Evolutionary conservation across 2,888 invertebrate species (phyloP), one percentile per base, ranked within the genome.

Genomic region (Clanis bilineata): DNA sequence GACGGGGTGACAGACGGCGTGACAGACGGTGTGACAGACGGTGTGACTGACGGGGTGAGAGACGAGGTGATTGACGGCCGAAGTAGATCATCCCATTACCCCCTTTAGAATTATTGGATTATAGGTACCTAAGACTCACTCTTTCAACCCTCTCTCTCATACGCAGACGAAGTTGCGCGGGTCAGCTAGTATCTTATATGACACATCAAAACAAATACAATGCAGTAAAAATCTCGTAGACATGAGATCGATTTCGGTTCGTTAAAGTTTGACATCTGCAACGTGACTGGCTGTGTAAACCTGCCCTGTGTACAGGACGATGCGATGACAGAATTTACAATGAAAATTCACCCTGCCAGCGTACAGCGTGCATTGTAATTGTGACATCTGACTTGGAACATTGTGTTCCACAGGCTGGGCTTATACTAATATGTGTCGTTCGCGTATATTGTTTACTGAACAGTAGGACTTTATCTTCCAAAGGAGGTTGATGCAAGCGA

Each of bases 261-360:
- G 91, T 91, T 91, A 88, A 90, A 90, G 90, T 88, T 88, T 86
- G 88, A 88, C 87, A 86, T 88, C 85, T 84, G 88, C 89, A 88
- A 88, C 85, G 81, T 80, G 82, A 76, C 77, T 88, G 86, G 90
- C 88, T 90, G 89, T 83, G 76, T 74, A 85, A 76, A 72, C 73
- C 76, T 72, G 76, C 82, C 75, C 78, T 76, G 78, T 73, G 78
- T 82, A 80, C 77, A 76, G 83, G 77, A 86, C 89, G 84, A 84
- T 84, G 80, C 89, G 84, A 84, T 84, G 80, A 79, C 83, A 79
- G 89, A 90, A 89, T 89, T 88, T 89, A 88, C 88, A 88, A 90
- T 88, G 88, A 89, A 88, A 89, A 89, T 90, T 85, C 84, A 83
- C 83, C 80, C 75, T 81, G 82, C 82, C 85, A 83, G 82, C 83